Percentiles rank a stretch among this genome's conserved stretches.
These are phyloP conservation scores for Agrochola circellaris DNA, from an alignment of 2,888 invertebrate species.

Conservation along the genomic window DNA sequence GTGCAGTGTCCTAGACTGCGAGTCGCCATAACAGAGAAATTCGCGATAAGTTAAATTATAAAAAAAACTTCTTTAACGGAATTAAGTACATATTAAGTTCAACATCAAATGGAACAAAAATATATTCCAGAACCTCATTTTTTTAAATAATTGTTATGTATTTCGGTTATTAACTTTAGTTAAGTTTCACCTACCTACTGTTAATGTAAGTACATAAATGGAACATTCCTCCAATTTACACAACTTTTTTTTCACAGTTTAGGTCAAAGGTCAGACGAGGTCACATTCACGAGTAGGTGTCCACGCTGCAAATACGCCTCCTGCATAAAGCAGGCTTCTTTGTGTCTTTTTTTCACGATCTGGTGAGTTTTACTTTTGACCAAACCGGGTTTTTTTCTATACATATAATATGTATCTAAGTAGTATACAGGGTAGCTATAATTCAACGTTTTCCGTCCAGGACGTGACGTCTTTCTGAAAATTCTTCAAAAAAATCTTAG, in stretches of 20 bases:
- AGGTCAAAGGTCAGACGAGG: constrained; percentile 38
- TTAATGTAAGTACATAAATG: neutral
- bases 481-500: neutral
- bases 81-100: neutral
- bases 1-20: neutral
- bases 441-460: neutral
- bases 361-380: neutral
- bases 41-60: neutral
- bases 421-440: neutral
- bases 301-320: constrained; percentile 11
- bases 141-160: too few relatives aligned
- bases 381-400: neutral
- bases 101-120: neutral
- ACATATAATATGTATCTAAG: neutral
- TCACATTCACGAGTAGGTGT: constrained; percentile 16
- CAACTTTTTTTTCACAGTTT: neutral
- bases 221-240: neutral
- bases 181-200: neutral
- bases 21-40: neutral
- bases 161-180: neutral
- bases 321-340: constrained; percentile 16
- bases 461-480: neutral
- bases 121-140: neutral
- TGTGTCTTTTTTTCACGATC: neutral
- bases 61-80: neutral